These are phyloP conservation scores for Cebus imitator DNA, from an alignment of 2,113 vertebrate species.

Conservation along the genomic window DNA sequence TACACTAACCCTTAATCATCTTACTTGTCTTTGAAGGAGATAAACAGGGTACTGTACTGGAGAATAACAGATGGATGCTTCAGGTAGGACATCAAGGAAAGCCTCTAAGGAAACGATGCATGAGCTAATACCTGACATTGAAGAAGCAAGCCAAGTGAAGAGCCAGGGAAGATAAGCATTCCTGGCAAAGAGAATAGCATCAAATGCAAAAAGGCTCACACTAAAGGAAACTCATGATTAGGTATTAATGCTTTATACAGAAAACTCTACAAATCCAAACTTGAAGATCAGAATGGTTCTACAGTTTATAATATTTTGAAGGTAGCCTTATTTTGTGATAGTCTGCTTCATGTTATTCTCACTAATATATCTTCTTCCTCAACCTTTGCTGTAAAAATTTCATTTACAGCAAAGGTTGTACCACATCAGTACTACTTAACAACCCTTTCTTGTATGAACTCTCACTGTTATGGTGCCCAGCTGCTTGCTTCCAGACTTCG, in stretches of 20 bases:
- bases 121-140: not conserved
- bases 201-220: not conserved
- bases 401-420: not conserved
- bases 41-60: slow-evolving; percentile 30
- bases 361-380: slow-evolving; percentile 8
- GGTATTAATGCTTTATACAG: slow-evolving; percentile 25
- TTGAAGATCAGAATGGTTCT: slow-evolving; percentile 44
- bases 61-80: not conserved
- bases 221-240: not conserved
- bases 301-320: not conserved
- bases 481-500: not conserved
- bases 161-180: not conserved
- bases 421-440: slow-evolving; percentile 17
- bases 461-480: not conserved
- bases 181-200: not conserved
- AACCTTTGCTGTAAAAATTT: not conserved
- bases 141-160: not conserved
- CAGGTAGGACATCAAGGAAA: not conserved
- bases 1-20: not conserved
- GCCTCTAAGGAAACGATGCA: not conserved
- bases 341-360: slow-evolving; percentile 39
- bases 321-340: slow-evolving; percentile 62
- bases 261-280: slow-evolving; percentile 41
- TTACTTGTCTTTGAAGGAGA: slow-evolving; percentile 30
- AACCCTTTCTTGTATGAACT: not conserved